Conservation (phyloP, 2,888 invertebrate species). For the Parnassius glacialis region DNA sequence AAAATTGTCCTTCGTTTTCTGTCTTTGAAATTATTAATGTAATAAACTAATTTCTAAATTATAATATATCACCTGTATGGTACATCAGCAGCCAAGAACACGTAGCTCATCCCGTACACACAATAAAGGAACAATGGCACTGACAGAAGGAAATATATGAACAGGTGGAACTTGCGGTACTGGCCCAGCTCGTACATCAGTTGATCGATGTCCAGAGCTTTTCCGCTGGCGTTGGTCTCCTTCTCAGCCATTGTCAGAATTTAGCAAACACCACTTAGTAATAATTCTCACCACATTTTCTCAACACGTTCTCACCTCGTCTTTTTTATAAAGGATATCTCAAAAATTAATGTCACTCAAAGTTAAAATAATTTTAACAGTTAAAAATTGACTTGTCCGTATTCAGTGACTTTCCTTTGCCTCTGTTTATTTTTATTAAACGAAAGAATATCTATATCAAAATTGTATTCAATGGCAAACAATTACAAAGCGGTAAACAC, state of each 20-base stretch:
- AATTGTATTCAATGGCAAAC: too few relatives aligned
- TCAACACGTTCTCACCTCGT: too few relatives aligned
- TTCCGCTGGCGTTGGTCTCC: neutral
- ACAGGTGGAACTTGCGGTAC: conserved; percentile 56
- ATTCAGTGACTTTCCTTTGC: too few relatives aligned
- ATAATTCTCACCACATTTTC: neutral
- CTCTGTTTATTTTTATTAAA: too few relatives aligned
- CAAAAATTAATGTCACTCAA: neutral
- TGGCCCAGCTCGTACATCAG: conserved; percentile 69
- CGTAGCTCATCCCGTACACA: conserved; percentile 59
- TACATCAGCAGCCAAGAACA: conserved; percentile 66
- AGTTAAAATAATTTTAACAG: too few relatives aligned
- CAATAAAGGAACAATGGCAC: conserved; percentile 48
- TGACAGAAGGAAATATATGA: conserved; percentile 54
- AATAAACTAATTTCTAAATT: conserved; percentile 2
- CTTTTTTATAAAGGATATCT: too few relatives aligned
- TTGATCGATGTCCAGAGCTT: conserved; percentile 53
- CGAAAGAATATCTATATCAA: too few relatives aligned
- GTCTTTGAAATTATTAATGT: neutral
- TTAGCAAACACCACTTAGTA: neutral
- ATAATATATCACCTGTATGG: conserved; percentile 54
- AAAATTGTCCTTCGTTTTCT: neutral
- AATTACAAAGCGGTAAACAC: too few relatives aligned
- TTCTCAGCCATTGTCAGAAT: conserved; percentile 28
- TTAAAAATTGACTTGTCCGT: too few relatives aligned